phyloP scores from a whole-genome alignment of 2,113 vertebrate species.

The Salminus brasiliensis region DNA sequence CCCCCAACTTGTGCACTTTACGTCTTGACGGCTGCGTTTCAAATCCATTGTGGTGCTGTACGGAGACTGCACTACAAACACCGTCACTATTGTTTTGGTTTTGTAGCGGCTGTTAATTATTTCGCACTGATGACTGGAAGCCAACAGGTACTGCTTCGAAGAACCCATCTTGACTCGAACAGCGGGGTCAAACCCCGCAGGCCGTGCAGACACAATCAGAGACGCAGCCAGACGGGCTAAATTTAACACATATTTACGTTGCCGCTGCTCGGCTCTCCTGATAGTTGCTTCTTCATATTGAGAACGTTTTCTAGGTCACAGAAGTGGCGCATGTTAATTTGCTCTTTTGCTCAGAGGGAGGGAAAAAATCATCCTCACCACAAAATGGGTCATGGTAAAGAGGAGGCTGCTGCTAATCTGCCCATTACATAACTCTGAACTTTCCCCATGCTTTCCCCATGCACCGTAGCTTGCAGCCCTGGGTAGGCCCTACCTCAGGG shows the following conservation, averaged over 20 bases:
- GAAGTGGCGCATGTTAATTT: constrained; percentile 64
- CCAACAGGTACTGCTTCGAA: too few species aligned
- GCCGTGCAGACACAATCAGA: not conserved
- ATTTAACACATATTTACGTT: constrained; percentile 31
- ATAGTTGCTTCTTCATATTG: constrained; percentile 38
- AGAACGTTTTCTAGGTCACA: constrained; percentile 70
- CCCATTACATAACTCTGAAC: constrained; percentile 39
- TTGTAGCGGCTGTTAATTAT: too few species aligned
- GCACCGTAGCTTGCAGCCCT: not conserved
- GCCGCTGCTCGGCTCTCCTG: not conserved
- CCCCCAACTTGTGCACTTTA: too few species aligned
- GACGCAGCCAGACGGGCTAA: not conserved
- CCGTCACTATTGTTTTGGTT: too few species aligned
- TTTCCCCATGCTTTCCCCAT: constrained; percentile 29
- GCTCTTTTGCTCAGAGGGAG: constrained; percentile 65
- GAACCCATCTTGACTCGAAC: not conserved
- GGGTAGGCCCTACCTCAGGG: not conserved
- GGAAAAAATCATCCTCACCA: constrained; percentile 52
- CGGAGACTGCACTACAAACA: too few species aligned
- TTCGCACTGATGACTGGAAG: too few species aligned
- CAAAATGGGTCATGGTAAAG: constrained; percentile 74
- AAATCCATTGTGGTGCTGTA: too few species aligned
- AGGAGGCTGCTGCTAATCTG: constrained; percentile 22
- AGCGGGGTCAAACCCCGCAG: not conserved
- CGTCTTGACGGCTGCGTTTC: too few species aligned